Base-by-base conservation (phyloP, 2,113 vertebrate species). In the Rhea americana region DNA sequence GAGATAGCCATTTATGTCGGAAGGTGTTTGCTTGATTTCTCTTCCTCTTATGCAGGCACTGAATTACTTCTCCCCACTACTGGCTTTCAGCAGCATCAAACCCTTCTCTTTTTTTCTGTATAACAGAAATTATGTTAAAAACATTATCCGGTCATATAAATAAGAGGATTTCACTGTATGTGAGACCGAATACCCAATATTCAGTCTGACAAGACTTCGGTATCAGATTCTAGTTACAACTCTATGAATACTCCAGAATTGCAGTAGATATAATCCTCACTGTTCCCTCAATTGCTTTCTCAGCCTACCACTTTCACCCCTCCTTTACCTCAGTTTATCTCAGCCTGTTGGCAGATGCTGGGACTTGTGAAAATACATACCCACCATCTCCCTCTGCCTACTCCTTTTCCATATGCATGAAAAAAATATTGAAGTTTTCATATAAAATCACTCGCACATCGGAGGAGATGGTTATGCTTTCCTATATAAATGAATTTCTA, bases 141-240 rank as follows among this genome's bases (percentile, higher is more conserved):
- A 90, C 95, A 90, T 86, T 81, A 61, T 84, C 28, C 17, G 11
- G 80, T 96, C 90, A 94, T 43, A 90, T 94, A 95, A 94, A 96
- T 56, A 95, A 94, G 73, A 94, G 63, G 61, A 91, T 93, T 86
- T 89, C 70, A 79, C 51, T 39, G 4, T 84, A 80, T 93, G 87
- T 89, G 81, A 94, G 93, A 89, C 91, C 89, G 89, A 86, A 85
- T 90, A 93, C 39, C 56, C 68, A 63, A 55, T 85, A 93, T 74
- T 85, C 51, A 50, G 75, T 88, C 87, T 91, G 90, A 91, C 61
- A 67, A 66, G 73, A 70, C 37, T 87, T 0, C 1, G 70, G 72
- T 94, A 72, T 82, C 94, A 96, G 78, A 76, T 88, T 91, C 65
- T 77, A 90, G 37, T 62, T 71, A 24, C 43, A 88, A 14, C 85